Evolutionary conservation across 2,888 invertebrate genomes (phyloP).

Genomic region (Nomada fucata): DNA sequence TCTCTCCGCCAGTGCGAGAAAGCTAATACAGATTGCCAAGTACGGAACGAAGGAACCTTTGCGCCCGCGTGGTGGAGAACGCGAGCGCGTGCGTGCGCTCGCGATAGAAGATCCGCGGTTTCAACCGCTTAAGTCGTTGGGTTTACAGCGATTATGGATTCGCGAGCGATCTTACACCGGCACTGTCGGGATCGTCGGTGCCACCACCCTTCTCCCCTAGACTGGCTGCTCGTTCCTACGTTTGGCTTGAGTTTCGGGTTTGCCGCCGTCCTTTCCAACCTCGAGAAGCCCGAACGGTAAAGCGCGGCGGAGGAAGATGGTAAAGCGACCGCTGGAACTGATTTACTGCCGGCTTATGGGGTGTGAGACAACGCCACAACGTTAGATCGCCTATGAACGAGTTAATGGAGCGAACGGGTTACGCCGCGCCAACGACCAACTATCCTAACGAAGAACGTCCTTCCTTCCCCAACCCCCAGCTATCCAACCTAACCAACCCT

Average conservation of each 20-base stretch:
- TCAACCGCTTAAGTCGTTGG: conserved; percentile 79
- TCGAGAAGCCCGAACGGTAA: conserved; percentile 50
- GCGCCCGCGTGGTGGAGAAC: conserved; percentile 16
- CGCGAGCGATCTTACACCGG: conserved; percentile 76
- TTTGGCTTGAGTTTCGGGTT: conserved; percentile 81
- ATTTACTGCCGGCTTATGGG: conserved; percentile 78
- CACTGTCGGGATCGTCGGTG: conserved; percentile 47
- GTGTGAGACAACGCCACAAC: conserved; percentile 75
- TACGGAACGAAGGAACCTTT: conserved; percentile 23
- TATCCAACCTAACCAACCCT: conserved; percentile 1
- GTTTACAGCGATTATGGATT: conserved; percentile 81
- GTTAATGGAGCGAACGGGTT: conserved; percentile 80
- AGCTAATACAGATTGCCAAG: conserved; percentile 55
- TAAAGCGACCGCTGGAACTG: conserved; percentile 68
- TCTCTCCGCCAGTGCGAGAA: conserved; percentile 43
- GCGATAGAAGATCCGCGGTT: conserved; percentile 71
- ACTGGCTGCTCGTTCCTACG: conserved; percentile 74
- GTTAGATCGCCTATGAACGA: conserved; percentile 81
- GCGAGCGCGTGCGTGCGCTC: conserved; percentile 33
- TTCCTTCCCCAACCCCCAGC: conserved; percentile 7
- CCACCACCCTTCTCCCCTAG: conserved; percentile 29
- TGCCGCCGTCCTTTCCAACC: conserved; percentile 70
- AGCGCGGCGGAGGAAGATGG: conserved; percentile 56
- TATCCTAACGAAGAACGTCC: conserved; percentile 55
- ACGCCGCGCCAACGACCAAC: conserved; percentile 55